A percentile compares a stretch with the other conserved stretches of the same genome.
Evolutionary conservation across 2,113 vertebrate species (phyloP).

Genomic region (Stigmatopora argus): DNA sequence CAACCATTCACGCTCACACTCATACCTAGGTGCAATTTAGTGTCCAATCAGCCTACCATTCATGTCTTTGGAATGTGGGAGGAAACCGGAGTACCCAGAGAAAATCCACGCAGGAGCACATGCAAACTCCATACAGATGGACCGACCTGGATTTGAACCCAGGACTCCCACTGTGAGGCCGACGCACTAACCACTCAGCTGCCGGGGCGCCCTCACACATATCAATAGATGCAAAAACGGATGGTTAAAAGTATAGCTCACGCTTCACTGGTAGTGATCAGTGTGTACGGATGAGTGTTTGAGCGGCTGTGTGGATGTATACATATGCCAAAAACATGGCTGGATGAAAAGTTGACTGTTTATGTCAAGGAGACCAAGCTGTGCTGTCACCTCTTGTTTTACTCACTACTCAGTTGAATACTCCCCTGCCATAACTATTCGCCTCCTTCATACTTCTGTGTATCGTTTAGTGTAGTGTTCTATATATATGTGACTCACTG

Average conservation of each 20-base stretch:
- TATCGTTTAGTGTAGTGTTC: background rate
- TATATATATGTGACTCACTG: too few species aligned
- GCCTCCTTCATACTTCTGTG: slow-evolving; percentile 7
- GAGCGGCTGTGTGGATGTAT: slow-evolving; percentile 32
- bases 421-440: slow-evolving; percentile 21
- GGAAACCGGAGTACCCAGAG: too few species aligned
- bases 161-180: too few species aligned
- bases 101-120: too few species aligned
- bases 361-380: slow-evolving; percentile 45
- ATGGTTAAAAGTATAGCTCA: slow-evolving; percentile 29
- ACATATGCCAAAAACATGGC: slow-evolving; percentile 50
- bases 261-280: slow-evolving; percentile 23
- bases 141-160: too few species aligned
- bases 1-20: too few species aligned
- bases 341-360: slow-evolving; percentile 41
- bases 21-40: too few species aligned
- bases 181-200: too few species aligned
- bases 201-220: too few species aligned
- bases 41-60: too few species aligned
- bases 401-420: slow-evolving; percentile 36
- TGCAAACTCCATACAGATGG: too few species aligned
- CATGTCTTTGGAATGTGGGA: too few species aligned
- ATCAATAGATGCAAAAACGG: slow-evolving; percentile 26
- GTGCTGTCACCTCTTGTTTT: slow-evolving; percentile 39
- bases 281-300: slow-evolving; percentile 33